These are phyloP conservation scores for Corythornis madagascariensis DNA, from an alignment of 2,113 vertebrate species.

Conservation along the genomic window DNA sequence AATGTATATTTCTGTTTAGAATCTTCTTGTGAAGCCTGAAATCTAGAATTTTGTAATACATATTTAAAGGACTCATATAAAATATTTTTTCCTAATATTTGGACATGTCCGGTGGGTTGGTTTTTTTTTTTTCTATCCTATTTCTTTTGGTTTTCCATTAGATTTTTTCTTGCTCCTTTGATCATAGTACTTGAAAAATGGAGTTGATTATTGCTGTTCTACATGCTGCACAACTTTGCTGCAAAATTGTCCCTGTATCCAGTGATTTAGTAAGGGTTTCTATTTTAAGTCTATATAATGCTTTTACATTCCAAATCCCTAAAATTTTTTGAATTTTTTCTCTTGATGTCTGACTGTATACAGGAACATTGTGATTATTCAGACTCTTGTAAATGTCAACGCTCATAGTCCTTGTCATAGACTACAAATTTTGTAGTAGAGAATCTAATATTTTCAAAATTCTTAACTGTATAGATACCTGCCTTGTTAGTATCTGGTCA, in stretches of 20 bases:
- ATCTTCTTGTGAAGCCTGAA: background rate
- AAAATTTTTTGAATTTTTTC: background rate
- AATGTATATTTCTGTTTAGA: background rate
- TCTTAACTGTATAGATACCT: background rate
- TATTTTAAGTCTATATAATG: background rate
- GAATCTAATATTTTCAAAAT: background rate
- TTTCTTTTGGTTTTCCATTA: background rate
- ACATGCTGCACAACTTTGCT: background rate
- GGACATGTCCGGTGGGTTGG: background rate
- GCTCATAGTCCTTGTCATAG: background rate
- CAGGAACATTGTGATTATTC: background rate
- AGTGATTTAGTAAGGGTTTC: background rate
- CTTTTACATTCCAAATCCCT: background rate
- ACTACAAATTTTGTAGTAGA: background rate
- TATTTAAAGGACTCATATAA: background rate
- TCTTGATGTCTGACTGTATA: fast-evolving
- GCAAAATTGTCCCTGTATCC: background rate
- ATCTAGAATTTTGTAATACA: background rate
- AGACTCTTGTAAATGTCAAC: background rate
- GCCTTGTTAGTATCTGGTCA: background rate
- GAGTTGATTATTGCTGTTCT: background rate
- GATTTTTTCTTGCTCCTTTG: background rate
- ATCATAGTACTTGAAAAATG: background rate
- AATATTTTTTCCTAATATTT: background rate
- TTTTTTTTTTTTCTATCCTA: background rate